Conservation (phyloP, 2,113 vertebrate species). For the Asarcornis scutulata region DNA sequence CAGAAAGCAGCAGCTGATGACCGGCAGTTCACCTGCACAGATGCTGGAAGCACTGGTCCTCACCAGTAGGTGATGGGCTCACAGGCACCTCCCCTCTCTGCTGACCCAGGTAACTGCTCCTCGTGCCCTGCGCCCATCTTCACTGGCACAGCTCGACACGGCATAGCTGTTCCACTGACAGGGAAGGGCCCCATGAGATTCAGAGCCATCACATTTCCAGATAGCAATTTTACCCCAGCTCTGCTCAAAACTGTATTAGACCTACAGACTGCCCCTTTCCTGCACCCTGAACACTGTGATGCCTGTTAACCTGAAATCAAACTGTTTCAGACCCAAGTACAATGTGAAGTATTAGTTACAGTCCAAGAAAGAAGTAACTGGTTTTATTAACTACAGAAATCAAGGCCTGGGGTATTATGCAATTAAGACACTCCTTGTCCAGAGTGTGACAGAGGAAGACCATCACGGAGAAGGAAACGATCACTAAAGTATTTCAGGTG, state of each 20-base stretch:
- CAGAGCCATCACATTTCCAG: neutral
- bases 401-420: neutral
- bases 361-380: neutral
- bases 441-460: neutral
- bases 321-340: neutral
- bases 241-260: neutral
- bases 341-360: neutral
- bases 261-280: neutral
- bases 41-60: fast-evolving
- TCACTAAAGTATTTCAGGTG: neutral
- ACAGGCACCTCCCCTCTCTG: too few species aligned
- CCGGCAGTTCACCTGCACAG: fast-evolving
- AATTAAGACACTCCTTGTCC: neutral
- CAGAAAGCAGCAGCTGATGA: neutral
- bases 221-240: neutral
- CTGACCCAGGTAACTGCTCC: fast-evolving
- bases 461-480: neutral
- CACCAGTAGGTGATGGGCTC: neutral
- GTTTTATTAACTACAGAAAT: neutral
- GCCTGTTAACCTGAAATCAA: neutral
- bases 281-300: neutral
- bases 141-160: neutral
- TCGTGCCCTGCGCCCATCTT: fast-evolving
- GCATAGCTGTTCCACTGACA: neutral
- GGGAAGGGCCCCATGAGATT: neutral